Base-by-base conservation (phyloP, 2,113 vertebrate genomes). In the Mesitornis unicolor region DNA sequence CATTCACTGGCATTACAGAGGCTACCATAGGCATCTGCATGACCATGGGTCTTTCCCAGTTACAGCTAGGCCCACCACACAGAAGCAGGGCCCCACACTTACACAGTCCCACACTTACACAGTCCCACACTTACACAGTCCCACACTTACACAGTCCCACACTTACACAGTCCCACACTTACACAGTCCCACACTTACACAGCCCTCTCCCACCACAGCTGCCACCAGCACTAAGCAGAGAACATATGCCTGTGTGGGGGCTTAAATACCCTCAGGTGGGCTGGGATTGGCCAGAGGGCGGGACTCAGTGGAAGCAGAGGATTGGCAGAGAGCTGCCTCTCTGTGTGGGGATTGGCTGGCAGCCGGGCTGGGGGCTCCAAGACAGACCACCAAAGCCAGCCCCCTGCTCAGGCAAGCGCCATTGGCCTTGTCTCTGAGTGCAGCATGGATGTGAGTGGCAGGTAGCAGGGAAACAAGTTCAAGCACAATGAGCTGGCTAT, bases 161-260 rank as follows among this genome's bases (percentile, higher is more conserved):
- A n/a, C n/a, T n/a, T n/a, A n/a, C n/a, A n/a, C n/a, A n/a, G n/a
- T n/a, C n/a, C n/a, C n/a, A n/a, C n/a, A n/a, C n/a, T n/a, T n/a
- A n/a, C n/a, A n/a, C n/a, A n/a, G n/a, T n/a, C n/a, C n/a, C n/a
- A n/a, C n/a, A n/a, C n/a, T n/a, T n/a, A n/a, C n/a, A n/a, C n/a
- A n/a, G n/a, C n/a, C n/a, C n/a, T n/a, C n/a, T n/a, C n/a, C n/a
- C n/a, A n/a, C n/a, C n/a, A 1, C 26, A 51, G 2, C 29, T 2
- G 10, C 8, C 51, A 9, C 6, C 36, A 22, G 0, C 13, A 8
- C 35, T 12, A 3, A 24, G 0, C 0, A 6, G 5, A n/a, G n/a
- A n/a, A n/a, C n/a, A n/a, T n/a, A n/a, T n/a, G 0, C n/a, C n/a
- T 10, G 20, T 11, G 19, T 2, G 1, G 38, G 53, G 1, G 0